Evolutionary conservation across 2,113 vertebrate species (phyloP).

Genomic region (Sebastes schlegelii): DNA sequence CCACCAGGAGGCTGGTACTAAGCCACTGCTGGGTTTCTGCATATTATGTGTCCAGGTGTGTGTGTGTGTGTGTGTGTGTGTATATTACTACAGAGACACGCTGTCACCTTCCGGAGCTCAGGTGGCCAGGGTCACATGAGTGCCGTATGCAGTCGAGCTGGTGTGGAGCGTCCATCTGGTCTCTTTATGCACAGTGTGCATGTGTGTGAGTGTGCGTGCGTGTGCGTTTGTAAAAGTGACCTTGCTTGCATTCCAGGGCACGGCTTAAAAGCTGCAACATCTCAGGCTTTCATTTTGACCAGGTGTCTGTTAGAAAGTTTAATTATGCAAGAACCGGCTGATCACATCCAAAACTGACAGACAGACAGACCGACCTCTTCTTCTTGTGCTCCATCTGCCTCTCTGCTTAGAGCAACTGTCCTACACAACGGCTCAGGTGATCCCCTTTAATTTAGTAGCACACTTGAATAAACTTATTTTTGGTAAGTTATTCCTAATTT

Average conservation of each 20-base stretch:
- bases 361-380: conserved; percentile 4
- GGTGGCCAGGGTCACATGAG: conserved; percentile 73
- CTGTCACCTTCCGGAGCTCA: conserved; percentile 76
- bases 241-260: conserved; percentile 44
- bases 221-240: conserved; percentile 59
- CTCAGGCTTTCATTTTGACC: conserved; percentile 27
- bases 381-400: conserved; percentile 48
- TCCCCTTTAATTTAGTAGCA: background rate
- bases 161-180: conserved; percentile 75
- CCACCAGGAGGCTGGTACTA: background rate
- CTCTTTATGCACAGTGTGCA: conserved; percentile 28
- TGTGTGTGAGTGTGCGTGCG: conserved; percentile 24
- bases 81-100: conserved; percentile 42
- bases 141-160: conserved; percentile 63
- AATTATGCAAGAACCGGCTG: conserved; percentile 52
- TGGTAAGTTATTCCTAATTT: background rate
- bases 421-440: background rate
- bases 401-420: conserved; percentile 1
- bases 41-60: conserved; percentile 21
- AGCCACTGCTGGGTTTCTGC: background rate
- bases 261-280: conserved; percentile 16
- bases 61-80: conserved; percentile 25
- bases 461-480: background rate
- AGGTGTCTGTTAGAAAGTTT: conserved; percentile 30
- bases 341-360: conserved; percentile 49